Percentiles rank a stretch among this genome's conserved stretches.
Conservation (phyloP, 35 echinoderm and acorn worm genomes). For the Lytechinus pictus region DNA sequence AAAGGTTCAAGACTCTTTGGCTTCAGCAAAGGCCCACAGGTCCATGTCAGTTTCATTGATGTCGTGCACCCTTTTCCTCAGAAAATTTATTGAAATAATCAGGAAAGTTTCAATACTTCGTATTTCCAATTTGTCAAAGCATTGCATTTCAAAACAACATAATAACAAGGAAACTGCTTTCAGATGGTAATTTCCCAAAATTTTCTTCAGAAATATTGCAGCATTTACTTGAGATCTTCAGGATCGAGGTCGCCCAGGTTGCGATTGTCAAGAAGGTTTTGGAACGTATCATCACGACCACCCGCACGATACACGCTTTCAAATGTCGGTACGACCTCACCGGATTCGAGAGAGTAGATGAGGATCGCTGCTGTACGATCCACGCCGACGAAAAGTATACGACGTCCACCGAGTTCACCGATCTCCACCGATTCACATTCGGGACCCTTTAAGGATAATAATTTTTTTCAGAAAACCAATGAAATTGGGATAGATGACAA, state of each 20-base stretch:
- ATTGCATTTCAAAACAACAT: too few species aligned
- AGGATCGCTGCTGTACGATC: constrained; percentile 74
- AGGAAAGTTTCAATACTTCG: too few species aligned
- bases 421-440: constrained; percentile 74
- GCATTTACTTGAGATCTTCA: constrained; percentile 81
- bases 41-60: too few species aligned
- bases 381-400: constrained; percentile 74
- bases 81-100: too few species aligned
- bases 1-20: too few species aligned
- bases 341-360: constrained; percentile 56
- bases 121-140: too few species aligned
- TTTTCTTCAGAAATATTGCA: too few species aligned
- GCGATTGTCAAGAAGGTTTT: constrained; percentile 58
- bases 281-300: constrained; percentile 62
- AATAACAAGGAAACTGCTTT: too few species aligned
- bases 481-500: too few species aligned
- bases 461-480: neutral
- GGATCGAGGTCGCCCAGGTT: constrained; percentile 83
- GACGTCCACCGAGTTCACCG: constrained; percentile 63
- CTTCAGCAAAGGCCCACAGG: too few species aligned
- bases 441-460: constrained; percentile 52
- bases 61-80: too few species aligned
- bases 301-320: constrained; percentile 83
- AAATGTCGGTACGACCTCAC: constrained; percentile 37
- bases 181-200: too few species aligned